A percentile compares a stretch with the other conserved stretches of the same genome.
Conservation (phyloP, 2,888 invertebrate species). For the Phrixothrix hirtus region DNA sequence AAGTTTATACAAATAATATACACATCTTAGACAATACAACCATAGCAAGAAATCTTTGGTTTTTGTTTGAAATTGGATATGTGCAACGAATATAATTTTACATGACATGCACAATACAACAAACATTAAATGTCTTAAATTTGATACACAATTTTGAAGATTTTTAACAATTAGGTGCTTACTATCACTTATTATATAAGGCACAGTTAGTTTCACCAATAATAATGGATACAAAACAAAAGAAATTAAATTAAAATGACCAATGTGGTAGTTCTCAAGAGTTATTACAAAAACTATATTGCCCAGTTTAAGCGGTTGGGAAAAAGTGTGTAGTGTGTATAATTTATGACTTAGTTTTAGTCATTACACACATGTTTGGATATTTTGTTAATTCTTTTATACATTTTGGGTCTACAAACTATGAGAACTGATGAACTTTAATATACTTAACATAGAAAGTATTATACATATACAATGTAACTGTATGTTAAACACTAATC, state of each 20-base stretch:
- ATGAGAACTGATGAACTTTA: too few relatives aligned
- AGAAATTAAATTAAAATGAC: not conserved
- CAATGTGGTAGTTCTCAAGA: too few relatives aligned
- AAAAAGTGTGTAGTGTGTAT: too few relatives aligned
- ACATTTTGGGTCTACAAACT: too few relatives aligned
- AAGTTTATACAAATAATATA: conserved; percentile 3
- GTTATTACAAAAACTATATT: too few relatives aligned
- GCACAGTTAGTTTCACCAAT: conserved; percentile 10
- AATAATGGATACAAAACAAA: conserved; percentile 1
- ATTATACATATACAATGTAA: not conserved
- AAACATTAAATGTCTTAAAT: not conserved
- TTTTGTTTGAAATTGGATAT: not conserved
- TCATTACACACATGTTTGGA: too few relatives aligned
- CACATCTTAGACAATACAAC: conserved; percentile 1
- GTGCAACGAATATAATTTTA: not conserved
- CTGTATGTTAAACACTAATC: conserved; percentile 17
- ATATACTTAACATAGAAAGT: too few relatives aligned
- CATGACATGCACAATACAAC: not conserved
- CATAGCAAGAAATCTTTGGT: conserved; percentile 6
- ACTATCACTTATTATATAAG: conserved; percentile 1
- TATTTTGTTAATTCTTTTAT: too few relatives aligned
- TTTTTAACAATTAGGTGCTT: not conserved
- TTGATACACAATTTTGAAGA: not conserved
- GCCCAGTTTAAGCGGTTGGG: too few relatives aligned
- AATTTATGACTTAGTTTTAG: too few relatives aligned